Percentiles rank a stretch among this genome's conserved stretches.
These are phyloP conservation scores for Stenodema calcarata DNA, from an alignment of 2,888 invertebrate species.

Conservation along the genomic window DNA sequence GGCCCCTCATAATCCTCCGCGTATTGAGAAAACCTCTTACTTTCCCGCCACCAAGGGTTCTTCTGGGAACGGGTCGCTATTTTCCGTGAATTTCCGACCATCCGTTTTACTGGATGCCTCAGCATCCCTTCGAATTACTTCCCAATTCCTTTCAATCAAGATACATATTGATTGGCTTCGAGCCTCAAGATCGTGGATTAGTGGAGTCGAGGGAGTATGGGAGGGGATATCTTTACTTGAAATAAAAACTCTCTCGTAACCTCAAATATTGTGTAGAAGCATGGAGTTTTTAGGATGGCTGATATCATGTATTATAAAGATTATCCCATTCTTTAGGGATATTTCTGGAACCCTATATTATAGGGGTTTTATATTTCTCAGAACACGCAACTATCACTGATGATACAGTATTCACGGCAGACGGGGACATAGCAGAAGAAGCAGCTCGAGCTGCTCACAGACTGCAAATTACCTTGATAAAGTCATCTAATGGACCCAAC, in stretches of 20 bases:
- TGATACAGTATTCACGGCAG: too few species aligned
- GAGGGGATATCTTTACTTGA: not conserved
- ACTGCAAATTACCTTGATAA: too few species aligned
- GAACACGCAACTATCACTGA: too few species aligned
- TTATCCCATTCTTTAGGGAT: too few species aligned
- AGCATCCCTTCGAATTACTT: constrained; percentile 7
- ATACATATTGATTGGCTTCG: not conserved
- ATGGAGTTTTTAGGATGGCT: too few species aligned
- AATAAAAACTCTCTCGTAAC: not conserved
- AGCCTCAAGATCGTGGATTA: not conserved
- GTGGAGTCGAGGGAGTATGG: not conserved
- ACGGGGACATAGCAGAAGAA: too few species aligned
- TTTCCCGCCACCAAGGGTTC: not conserved
- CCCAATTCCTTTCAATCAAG: constrained; percentile 24
- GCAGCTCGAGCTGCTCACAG: too few species aligned
- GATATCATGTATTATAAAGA: too few species aligned
- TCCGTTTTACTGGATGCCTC: not conserved
- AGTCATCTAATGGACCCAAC: too few species aligned
- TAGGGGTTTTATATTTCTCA: too few species aligned
- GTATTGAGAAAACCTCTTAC: not conserved
- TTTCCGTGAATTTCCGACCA: constrained; percentile 16
- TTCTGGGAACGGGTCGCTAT: not conserved
- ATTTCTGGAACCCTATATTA: too few species aligned
- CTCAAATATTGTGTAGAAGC: too few species aligned
- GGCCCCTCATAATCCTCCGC: not conserved